Conservation (phyloP, 1,140 invertebrate genomes). For the Thaumatotibia leucotreta region DNA sequence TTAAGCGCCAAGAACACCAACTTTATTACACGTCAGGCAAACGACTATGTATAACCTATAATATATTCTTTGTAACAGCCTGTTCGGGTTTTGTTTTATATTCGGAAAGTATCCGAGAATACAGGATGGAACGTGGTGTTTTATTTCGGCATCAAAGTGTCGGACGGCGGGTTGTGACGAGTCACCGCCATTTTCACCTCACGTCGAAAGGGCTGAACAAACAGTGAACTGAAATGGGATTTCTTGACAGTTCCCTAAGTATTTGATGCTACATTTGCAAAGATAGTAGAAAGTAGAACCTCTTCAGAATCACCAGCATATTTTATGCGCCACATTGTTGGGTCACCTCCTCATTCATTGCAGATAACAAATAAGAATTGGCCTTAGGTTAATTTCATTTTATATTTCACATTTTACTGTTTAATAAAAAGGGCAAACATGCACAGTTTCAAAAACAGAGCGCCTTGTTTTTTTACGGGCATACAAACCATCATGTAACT, state of each 20-base stretch:
- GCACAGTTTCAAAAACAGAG: too few relatives aligned
- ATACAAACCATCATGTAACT: too few relatives aligned
- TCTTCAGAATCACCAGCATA: too few relatives aligned
- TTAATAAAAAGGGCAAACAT: too few relatives aligned
- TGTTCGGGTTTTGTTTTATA: slow-evolving; percentile 19
- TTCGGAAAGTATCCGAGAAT: slow-evolving; percentile 7
- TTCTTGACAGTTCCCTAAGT: neutral
- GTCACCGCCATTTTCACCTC: neutral
- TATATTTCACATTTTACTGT: too few relatives aligned
- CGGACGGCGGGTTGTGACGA: neutral
- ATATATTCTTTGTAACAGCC: slow-evolving; percentile 30
- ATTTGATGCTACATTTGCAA: too few relatives aligned
- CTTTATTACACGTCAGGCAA: slow-evolving; percentile 18
- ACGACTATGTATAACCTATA: slow-evolving; percentile 21
- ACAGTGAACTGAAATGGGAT: neutral
- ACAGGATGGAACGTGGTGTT: slow-evolving; percentile 3
- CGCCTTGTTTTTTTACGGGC: too few relatives aligned
- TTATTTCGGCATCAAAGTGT: slow-evolving; percentile 11
- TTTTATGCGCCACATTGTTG: too few relatives aligned
- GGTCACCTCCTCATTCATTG: too few relatives aligned
- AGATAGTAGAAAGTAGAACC: too few relatives aligned
- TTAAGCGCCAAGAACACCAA: slow-evolving; percentile 13
- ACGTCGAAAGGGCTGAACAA: neutral
- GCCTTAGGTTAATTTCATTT: too few relatives aligned
- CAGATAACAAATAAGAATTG: too few relatives aligned